Evolutionary conservation across 2,888 invertebrate species (phyloP).

Genomic region (Trachelus troglodyta): DNA sequence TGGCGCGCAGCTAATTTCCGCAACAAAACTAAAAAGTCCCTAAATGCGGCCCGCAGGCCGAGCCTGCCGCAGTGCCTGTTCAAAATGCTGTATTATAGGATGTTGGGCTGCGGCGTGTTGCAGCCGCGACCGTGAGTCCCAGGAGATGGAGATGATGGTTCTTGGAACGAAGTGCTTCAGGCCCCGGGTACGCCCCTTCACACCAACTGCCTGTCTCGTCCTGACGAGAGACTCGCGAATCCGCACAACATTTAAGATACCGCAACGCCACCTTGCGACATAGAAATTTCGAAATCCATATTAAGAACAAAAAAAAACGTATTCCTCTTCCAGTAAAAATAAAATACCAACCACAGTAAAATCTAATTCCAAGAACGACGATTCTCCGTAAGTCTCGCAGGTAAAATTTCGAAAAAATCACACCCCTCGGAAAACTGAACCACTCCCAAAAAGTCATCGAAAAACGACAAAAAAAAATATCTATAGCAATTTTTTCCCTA

Average conservation of each 20-base stretch:
- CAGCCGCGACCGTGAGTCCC: background rate
- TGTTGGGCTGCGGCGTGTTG: background rate
- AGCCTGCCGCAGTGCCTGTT: background rate
- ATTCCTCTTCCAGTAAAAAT: background rate
- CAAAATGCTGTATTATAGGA: background rate
- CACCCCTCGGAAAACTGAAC: background rate
- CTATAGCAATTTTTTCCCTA: background rate
- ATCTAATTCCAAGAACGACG: background rate
- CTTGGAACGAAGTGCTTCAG: background rate
- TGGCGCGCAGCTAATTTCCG: constrained; percentile 6
- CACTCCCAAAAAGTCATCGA: background rate
- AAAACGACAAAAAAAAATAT: background rate
- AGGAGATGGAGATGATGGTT: background rate
- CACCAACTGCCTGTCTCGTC: background rate
- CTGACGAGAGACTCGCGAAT: background rate
- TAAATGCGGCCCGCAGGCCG: background rate
- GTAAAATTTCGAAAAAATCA: background rate
- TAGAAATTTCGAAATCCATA: background rate
- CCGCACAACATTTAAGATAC: background rate
- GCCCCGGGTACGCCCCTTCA: background rate
- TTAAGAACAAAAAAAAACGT: background rate
- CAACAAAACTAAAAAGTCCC: background rate
- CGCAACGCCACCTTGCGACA: background rate
- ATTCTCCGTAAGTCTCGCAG: background rate
- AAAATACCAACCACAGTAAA: background rate